phyloP scores from a whole-genome alignment of 2,888 invertebrate genomes.

The Pachydiplax longipennis region DNA sequence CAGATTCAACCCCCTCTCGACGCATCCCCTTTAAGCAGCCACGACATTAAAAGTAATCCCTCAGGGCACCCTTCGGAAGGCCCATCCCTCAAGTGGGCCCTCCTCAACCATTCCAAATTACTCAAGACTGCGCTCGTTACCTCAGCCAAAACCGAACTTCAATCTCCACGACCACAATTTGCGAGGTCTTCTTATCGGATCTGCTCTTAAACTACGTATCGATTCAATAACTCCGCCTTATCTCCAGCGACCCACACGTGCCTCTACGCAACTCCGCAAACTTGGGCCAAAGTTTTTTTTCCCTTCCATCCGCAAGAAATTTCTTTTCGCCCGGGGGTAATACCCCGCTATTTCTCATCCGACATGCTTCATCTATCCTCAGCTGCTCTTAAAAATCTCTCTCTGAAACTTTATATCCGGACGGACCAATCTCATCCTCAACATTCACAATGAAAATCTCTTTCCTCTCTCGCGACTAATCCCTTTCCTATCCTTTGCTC shows the following conservation, averaged over 20 bases:
- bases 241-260: background rate
- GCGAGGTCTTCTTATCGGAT: background rate
- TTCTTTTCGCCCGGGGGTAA: background rate
- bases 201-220: background rate
- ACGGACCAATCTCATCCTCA: background rate
- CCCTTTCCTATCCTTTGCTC: background rate
- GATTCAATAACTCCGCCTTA: background rate
- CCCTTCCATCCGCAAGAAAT: background rate
- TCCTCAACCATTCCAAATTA: background rate
- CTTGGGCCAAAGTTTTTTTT: background rate
- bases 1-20: no score
- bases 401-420: background rate
- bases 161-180: background rate
- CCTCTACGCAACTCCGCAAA: background rate
- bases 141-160: background rate
- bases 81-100: background rate
- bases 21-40: no score
- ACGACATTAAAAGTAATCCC: background rate
- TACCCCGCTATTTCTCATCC: background rate
- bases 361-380: background rate
- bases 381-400: background rate
- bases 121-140: background rate
- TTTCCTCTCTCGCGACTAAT: background rate
- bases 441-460: background rate
- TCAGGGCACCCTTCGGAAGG: background rate